A percentile compares a stretch with the other conserved stretches of the same genome.
Evolutionary conservation across 1,140 invertebrate genomes (phyloP).

Genomic region (Ceratosolen fusciceps): DNA sequence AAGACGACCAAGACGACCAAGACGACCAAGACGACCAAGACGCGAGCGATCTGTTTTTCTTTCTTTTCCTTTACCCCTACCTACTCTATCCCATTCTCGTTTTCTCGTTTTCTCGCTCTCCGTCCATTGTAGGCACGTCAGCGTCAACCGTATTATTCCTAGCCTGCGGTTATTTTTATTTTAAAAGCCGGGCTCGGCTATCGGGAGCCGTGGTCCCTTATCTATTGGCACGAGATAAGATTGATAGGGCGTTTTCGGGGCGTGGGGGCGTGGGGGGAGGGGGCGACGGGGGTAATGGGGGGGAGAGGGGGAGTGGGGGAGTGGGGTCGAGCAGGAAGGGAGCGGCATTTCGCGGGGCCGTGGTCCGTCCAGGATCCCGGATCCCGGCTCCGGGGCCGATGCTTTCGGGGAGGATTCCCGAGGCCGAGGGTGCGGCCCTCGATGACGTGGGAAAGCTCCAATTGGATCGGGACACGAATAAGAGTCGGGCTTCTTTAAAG

Average conservation of each 20-base stretch:
- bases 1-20: no score
- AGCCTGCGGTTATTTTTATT: conserved; percentile 6
- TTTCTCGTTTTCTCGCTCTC: no score
- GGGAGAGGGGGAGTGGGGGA: no score
- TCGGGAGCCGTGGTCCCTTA: not conserved
- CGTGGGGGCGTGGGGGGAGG: not conserved
- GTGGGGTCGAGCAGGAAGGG: no score
- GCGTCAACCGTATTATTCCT: not conserved
- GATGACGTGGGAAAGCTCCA: conserved; percentile 36
- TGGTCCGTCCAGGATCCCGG: no score
- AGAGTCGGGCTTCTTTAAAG: conserved; percentile 37
- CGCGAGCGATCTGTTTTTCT: no score
- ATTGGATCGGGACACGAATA: conserved; percentile 49
- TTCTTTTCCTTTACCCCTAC: no score
- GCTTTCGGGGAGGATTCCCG: not conserved
- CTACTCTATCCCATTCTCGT: no score
- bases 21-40: no score
- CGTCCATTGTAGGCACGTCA: not conserved
- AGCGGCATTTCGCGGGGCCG: no score
- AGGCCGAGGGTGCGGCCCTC: not conserved
- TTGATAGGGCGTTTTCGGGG: not conserved
- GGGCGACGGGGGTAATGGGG: no score
- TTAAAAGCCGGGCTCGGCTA: not conserved
- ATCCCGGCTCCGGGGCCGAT: no score
- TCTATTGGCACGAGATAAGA: conserved; percentile 31